Percentiles rank a stretch among this genome's conserved stretches.
phyloP scores from a whole-genome alignment of 1,140 invertebrate species.

The Scaptomyza graminum region DNA sequence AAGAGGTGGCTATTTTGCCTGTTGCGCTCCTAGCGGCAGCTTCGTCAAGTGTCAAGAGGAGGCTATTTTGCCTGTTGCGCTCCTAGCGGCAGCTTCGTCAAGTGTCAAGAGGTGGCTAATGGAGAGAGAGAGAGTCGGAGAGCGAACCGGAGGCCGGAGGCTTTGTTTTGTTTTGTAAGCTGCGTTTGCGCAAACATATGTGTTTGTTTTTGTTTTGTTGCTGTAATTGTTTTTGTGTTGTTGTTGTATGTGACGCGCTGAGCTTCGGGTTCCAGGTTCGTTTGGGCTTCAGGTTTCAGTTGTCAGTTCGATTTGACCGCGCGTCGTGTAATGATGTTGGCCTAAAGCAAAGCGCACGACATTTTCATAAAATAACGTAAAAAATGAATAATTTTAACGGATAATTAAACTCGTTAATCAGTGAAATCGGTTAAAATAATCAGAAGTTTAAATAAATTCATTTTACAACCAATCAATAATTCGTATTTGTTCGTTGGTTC shows the following conservation, averaged over 20 bases:
- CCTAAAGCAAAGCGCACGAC: conserved; percentile 36
- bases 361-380: conserved; percentile 1
- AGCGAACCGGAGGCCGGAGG: not conserved
- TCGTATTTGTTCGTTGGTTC: not conserved
- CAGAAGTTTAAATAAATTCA: not conserved
- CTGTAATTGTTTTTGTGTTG: conserved; percentile 21
- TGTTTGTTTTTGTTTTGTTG: conserved; percentile 24
- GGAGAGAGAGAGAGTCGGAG: conserved; percentile 14
- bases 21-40: too few species aligned
- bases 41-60: too few species aligned
- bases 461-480: conserved; percentile 2
- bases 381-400: conserved; percentile 11
- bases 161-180: conserved; percentile 30
- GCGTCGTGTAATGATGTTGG: conserved; percentile 52
- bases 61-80: too few species aligned
- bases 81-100: too few species aligned
- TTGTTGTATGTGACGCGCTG: conserved; percentile 43
- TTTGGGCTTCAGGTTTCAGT: conserved; percentile 35
- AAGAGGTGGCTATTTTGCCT: too few species aligned
- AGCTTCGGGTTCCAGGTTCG: conserved; percentile 21
- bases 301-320: conserved; percentile 70
- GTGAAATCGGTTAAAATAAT: conserved; percentile 16
- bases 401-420: conserved; percentile 3
- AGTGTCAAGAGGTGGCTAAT: too few species aligned
- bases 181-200: conserved; percentile 32